A percentile compares a stretch with the other conserved stretches of the same genome.
Conservation (phyloP, 2,888 invertebrate species). For the Seira ritae region DNA sequence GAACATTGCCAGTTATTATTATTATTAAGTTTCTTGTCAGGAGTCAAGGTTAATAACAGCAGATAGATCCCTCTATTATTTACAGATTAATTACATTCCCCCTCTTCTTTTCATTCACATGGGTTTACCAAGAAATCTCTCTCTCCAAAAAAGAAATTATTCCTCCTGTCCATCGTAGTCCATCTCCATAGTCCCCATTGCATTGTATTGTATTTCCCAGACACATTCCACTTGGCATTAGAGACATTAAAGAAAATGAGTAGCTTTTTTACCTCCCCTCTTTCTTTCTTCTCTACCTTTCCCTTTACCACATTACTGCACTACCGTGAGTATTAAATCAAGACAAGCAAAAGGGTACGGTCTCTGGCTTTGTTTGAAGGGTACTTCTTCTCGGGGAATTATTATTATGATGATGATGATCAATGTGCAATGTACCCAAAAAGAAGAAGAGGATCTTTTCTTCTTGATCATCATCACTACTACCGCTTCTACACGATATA, state of each 20-base stretch:
- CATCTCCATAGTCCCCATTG: no score
- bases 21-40: constrained; percentile 29
- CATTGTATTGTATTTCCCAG: no score
- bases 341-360: constrained; percentile 36
- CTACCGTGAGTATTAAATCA: not conserved
- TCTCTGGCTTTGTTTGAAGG: constrained; percentile 33
- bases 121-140: constrained; percentile 20
- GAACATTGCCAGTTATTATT: no score
- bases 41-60: constrained; percentile 50
- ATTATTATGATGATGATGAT: constrained; percentile 16
- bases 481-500: constrained; percentile 30
- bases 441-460: not conserved
- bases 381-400: constrained; percentile 15
- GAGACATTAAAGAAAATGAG: not conserved
- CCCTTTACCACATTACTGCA: no score
- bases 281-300: constrained; percentile 7
- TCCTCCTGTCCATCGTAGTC: no score
- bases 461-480: not conserved
- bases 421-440: constrained; percentile 5
- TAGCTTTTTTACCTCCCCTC: constrained; percentile 23
- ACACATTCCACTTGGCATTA: constrained; percentile 13
- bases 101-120: constrained; percentile 23
- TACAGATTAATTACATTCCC: constrained; percentile 63
- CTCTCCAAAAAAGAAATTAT: constrained; percentile 1
- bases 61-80: constrained; percentile 57